Base-by-base conservation (phyloP, 2,797 vertebrate species). In the Falco cherrug region DNA sequence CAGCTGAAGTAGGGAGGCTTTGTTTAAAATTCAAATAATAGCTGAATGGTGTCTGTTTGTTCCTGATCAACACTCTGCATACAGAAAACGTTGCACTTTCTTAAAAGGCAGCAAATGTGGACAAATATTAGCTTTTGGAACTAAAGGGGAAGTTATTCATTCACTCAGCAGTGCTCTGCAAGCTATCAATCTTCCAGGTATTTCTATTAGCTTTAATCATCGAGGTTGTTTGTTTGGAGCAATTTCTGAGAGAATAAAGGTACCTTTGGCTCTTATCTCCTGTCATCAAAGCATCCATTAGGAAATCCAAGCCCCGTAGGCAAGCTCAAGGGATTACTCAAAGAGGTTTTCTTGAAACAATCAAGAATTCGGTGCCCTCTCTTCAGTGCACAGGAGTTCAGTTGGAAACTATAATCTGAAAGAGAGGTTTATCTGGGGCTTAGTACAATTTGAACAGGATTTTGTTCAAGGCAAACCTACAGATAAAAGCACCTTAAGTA, bases 211-310 rank as follows among this genome's bases (percentile, higher is more conserved):
- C 98, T 98, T 98, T 98, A 98, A 98, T 98, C 98, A 98, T 98
- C 94, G 91, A 98, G 97, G 93, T 98, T 98, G 98, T 98, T 98
- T 98, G 98, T 98, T 98, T 98, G 98, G 97, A 98, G 96, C 98
- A 98, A 97, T 98, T 98, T 98, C 98, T 98, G 93, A 98, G 97
- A 98, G 98, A 98, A 98, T 98, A 98, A 98, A 98, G 98, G 98
- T 98, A 98, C 97, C 98, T 98, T 98, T 97, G 97, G 97, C 96
- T 98, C 98, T 98, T 98, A 98, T 98, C 98, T 98, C 97, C 98
- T 98, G 98, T 98, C 98, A 98, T 98, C 98, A 98, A 98, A 98
- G 98, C 97, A 98, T 97, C 98, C 98, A 98, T 98, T 98, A 98
- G 98, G 98, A 98, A 97, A 97, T 97, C 90, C 96, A 97, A 98